These are phyloP conservation scores for Eucera pruinosa DNA, from an alignment of 2,888 invertebrate species.

Conservation along the genomic window DNA sequence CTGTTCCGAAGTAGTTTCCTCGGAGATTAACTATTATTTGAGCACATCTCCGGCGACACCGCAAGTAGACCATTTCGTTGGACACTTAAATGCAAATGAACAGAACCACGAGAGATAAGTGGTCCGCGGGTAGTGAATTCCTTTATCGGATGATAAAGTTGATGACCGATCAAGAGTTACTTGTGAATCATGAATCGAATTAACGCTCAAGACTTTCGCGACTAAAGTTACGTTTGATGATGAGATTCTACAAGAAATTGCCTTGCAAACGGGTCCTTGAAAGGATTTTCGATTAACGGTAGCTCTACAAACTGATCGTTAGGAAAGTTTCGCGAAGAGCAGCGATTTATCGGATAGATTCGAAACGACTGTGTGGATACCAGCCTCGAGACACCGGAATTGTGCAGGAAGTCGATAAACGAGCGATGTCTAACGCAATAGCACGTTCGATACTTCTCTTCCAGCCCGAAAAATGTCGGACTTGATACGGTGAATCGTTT, in stretches of 20 bases:
- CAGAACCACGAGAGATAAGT: neutral
- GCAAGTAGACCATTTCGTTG: neutral
- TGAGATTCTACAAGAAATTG: constrained; percentile 11
- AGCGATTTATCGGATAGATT: constrained; percentile 55
- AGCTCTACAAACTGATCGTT: constrained; percentile 42
- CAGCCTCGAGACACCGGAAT: constrained; percentile 22
- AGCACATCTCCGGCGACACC: neutral
- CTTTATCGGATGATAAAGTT: no score
- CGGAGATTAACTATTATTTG: neutral
- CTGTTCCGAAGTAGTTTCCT: neutral
- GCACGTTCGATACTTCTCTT: constrained; percentile 55
- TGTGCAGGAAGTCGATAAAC: constrained; percentile 60
- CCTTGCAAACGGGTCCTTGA: constrained; percentile 22
- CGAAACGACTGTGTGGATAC: constrained; percentile 42
- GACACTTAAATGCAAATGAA: constrained; percentile 1
- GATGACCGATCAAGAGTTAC: neutral
- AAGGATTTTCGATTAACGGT: constrained; percentile 33
- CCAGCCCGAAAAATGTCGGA: constrained; percentile 32
- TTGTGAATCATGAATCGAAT: neutral
- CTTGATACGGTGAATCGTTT: constrained; percentile 32
- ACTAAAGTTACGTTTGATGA: neutral
- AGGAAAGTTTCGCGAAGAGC: constrained; percentile 51
- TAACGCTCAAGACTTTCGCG: neutral
- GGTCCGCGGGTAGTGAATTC: no score
- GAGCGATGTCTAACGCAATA: constrained; percentile 54